Evolutionary conservation across 2,797 vertebrate species (phyloP).

Genomic region (Cottoperca gobio): DNA sequence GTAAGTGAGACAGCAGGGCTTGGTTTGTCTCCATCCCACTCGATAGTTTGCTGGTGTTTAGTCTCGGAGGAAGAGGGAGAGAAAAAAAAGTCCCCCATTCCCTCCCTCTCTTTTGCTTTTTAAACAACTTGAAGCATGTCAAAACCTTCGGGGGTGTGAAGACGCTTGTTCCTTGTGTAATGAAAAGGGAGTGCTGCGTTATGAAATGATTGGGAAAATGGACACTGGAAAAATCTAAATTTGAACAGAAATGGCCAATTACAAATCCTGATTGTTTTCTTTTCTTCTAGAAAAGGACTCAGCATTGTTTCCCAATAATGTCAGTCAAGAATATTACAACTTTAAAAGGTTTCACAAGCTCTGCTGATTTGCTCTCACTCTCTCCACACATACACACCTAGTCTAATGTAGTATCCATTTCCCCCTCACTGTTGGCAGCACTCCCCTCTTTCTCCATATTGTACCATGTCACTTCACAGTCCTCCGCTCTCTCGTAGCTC

Average conservation of each 20-base stretch:
- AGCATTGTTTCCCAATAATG: background rate
- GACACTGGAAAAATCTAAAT: background rate
- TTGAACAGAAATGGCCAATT: background rate
- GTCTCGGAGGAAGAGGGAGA: conserved; percentile 54
- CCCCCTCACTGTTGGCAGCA: background rate
- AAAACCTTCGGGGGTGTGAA: conserved; percentile 19
- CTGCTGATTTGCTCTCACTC: conserved; percentile 3
- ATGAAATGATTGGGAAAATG: background rate
- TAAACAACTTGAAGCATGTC: conserved; percentile 43
- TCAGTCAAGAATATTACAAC: conserved; percentile 22
- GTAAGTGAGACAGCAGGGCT: conserved; percentile 40
- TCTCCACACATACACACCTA: background rate
- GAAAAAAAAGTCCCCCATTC: background rate
- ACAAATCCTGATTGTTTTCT: background rate
- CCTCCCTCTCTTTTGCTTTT: conserved; percentile 35
- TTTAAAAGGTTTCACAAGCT: conserved; percentile 29
- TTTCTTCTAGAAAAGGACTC: background rate
- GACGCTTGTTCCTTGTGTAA: conserved; percentile 40
- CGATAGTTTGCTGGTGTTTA: conserved; percentile 64
- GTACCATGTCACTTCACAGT: background rate
- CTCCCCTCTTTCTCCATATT: background rate
- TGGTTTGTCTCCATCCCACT: conserved; percentile 38
- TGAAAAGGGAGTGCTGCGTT: background rate
- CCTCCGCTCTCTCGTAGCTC: background rate
- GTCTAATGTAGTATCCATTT: background rate